Base-by-base conservation (phyloP, 2,888 invertebrate species). In the Rotaria socialis region DNA sequence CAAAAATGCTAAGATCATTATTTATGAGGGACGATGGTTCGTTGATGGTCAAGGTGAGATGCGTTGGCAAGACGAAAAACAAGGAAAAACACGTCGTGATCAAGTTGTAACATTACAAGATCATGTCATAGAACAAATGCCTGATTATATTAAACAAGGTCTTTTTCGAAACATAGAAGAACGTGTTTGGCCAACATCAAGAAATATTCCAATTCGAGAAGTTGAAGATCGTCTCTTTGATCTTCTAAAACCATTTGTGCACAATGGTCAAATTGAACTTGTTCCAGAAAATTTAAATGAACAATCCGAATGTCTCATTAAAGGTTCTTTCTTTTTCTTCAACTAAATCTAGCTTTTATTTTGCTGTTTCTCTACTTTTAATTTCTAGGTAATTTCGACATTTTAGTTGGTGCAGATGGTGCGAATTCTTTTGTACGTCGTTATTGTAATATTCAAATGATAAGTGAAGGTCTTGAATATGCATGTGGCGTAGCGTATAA, bases 161-260 rank as follows among this genome's bases (percentile, higher is more conserved):
- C 43, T 75, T 1, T 75, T 75, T 43, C 22, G 43, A 75, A 41
- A 43, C 5, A 14, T 75, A 11, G 43, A 75, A 22, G 75, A 75
- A 75, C 43, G 75, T 43, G 75, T 75, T 22, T 75, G 75, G 75
- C 75, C 75, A 43, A 75, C 75, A 43, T 75, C 75, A 19, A 75
- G 75, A 75, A 75, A 75, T 75, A 75, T 75, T 75, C 75, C 75
- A 3, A 75, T 75, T 75, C 43, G 35, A 75, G 75, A 75, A 75
- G 75, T 75, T 43, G 75, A 75, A 75, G 75, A 75, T 43, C 41
- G 75, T 22, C 43, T 75, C 5, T 43, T 75, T 24, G 75, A 75
- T 43, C 22, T 75, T 1, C 41, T 75, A 24, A 41, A 75, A 43
- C 75, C 75, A 75, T 75, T 75, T 43, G 75, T 75, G 4, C 41